phyloP scores from a whole-genome alignment of 2,888 invertebrate species.

The Drosophila neotestacea region DNA sequence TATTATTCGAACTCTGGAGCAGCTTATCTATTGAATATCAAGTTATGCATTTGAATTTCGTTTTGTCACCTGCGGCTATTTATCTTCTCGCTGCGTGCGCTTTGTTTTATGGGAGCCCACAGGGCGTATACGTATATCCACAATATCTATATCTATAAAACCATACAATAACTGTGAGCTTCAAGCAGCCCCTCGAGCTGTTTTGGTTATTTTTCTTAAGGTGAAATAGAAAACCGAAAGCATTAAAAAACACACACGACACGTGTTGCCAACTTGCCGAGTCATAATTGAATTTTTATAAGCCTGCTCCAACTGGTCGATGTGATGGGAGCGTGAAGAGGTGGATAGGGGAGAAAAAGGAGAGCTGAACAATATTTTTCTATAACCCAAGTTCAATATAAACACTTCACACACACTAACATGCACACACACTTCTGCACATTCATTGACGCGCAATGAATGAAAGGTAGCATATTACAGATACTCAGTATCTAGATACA shows the following conservation, averaged over 20 bases:
- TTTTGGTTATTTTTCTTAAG: constrained; percentile 15
- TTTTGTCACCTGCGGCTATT: constrained; percentile 78
- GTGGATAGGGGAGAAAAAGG: background rate
- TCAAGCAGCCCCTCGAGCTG: constrained; percentile 8
- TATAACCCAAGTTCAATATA: constrained; percentile 26
- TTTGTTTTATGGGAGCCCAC: constrained; percentile 51
- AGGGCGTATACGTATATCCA: constrained; percentile 47
- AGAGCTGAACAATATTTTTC: constrained; percentile 14
- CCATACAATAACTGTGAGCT: constrained; percentile 26
- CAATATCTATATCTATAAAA: background rate
- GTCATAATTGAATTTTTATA: constrained; percentile 78
- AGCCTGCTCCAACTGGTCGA: constrained; percentile 48
- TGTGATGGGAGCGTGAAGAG: background rate
- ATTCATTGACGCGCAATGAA: constrained; percentile 45
- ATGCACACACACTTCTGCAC: constrained; percentile 2
- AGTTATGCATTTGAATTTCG: constrained; percentile 77
- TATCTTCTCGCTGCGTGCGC: constrained; percentile 52
- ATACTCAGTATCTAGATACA: constrained; percentile 19
- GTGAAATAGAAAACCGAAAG: constrained; percentile 61
- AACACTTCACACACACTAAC: constrained; percentile 17
- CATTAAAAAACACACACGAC: constrained; percentile 45
- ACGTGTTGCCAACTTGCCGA: constrained; percentile 73
- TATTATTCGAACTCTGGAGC: constrained; percentile 62
- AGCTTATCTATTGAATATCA: constrained; percentile 80
- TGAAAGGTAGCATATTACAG: constrained; percentile 47